Base-by-base conservation (phyloP, 2,113 vertebrate species). In the Pterocles burchelli region DNA sequence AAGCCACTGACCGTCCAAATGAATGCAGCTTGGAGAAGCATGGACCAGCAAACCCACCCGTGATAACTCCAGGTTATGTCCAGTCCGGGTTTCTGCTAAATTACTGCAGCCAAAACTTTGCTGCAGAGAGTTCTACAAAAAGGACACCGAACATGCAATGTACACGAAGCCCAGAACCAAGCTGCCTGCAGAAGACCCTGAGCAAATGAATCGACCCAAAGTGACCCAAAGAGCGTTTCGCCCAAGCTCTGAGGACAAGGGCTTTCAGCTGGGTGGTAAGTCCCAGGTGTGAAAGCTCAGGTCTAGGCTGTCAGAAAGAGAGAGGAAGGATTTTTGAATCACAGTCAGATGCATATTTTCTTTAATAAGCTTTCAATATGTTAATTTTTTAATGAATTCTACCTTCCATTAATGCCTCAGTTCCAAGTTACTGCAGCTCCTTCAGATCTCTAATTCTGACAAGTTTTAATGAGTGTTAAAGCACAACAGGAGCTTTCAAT, bases 161-260 rank as follows among this genome's bases (percentile, higher is more conserved):
- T 34, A 43, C 8, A 31, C 0, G 0, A 52, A 21, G 29, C 29
- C 33, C 45, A 22, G 6, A n/a, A 71, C 6, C 36, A 33, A 62
- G 68, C 36, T 0, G 2, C 45, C 68, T 26, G 11, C 19, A 59
- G 33, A 68, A 75, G 46, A 21, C 58, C 45, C 24, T 58, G 74
- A 89, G 75, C 58, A 81, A 91, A 71, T 11, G 9, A 88, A 82
- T 58, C n/a, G 82, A 63, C 18, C 4, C 49, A 26, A 38, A 28
- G 11, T 58, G 29, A 29, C 34, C 51, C 58, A 38, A 59, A 61
- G 29, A 58, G 6, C 6, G 8, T 48, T 76, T 51, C 7, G 10
- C 19, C 28, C 57, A 45, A 54, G n/a, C 28, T 72, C 58, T 72
- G 65, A 67, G 34, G 36, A 68, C 63, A 87, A 38, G 11, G 52